Base-by-base conservation (phyloP, 2,888 invertebrate genomes). In the Lomographa bimaculata region DNA sequence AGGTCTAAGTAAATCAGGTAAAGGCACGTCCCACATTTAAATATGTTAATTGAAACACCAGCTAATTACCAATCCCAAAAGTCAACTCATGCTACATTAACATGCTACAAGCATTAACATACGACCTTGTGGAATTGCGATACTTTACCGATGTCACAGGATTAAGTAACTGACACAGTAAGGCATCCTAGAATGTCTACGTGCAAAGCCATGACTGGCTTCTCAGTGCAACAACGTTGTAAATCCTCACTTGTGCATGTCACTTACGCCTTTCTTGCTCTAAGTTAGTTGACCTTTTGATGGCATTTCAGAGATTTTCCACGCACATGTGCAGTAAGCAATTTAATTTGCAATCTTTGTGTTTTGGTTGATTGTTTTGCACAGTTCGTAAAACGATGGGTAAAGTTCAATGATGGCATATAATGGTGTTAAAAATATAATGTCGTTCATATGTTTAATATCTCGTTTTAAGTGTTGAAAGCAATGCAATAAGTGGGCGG, bases 251-350 rank as follows among this genome's bases (percentile, higher is more conserved):
- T 1, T 14, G 5, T n/a, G 6, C 2, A 6, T 23, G 7, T 6
- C 7, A 12, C 14, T 34, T 40, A 28, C 14, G 40, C 10, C 28
- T 18, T 14, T 40, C 10, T 34, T 23, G 8, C 4, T 5, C 18
- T 28, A 14, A n/a, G 12, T n/a, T 6, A n/a, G 9, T 7, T 48
- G 50, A 54, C 52, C 51, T 54, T 57, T 54, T 18, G 27, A 24
- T 53, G 57, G 40, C 54, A 50, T 57, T 57, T 52, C 21, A 38
- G 28, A 40, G 25, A 52, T 49, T 55, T 30, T 57, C 48, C 45
- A 57, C 44, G 57, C 39, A 42, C 11, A 43, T 33, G 27, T 40
- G 35, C 48, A 35, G 37, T 14, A 19, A 19, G 7, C 9, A 24
- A 17, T 32, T 26, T 23, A 24, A 17, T 17, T 28, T 44, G 46